These are phyloP conservation scores for Drosophila austrosaltans DNA, from an alignment of 2,888 invertebrate genomes.

Conservation along the genomic window DNA sequence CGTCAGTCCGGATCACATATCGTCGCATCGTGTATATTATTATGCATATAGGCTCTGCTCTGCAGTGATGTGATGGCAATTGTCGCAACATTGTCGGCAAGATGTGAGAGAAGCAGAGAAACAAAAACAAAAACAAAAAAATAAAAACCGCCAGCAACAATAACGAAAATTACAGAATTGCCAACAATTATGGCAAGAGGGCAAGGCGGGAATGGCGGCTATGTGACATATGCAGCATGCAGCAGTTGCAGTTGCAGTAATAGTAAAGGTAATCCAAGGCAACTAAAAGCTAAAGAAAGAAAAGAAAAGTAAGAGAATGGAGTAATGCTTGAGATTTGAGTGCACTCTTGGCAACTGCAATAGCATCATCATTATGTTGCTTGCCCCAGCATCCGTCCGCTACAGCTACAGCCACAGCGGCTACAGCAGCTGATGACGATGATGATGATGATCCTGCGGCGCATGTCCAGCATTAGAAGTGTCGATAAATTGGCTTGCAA, in stretches of 20 bases:
- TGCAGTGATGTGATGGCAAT: constrained; percentile 29
- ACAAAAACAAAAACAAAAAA: constrained; percentile 29
- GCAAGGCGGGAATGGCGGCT: constrained; percentile 9
- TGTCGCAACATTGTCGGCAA: constrained; percentile 57
- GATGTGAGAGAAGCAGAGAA: constrained; percentile 62
- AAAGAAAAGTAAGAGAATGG: constrained; percentile 10
- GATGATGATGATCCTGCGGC: constrained; percentile 52
- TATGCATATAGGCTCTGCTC: constrained; percentile 29
- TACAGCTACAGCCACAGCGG: constrained; percentile 46
- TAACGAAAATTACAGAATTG: constrained; percentile 72
- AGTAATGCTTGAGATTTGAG: constrained; percentile 44
- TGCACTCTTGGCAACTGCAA: constrained; percentile 45
- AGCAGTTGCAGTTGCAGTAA: constrained; percentile 11
- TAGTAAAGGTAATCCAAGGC: constrained; percentile 1
- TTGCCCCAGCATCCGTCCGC: constrained; percentile 1
- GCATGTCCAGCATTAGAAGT: constrained; percentile 69
- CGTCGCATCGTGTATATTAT: constrained; percentile 15
- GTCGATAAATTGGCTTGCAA: constrained; percentile 71
- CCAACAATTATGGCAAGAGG: constrained; percentile 59
- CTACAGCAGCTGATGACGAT: constrained; percentile 26
- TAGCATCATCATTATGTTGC: constrained; percentile 1
- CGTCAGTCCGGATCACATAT: constrained; percentile 8
- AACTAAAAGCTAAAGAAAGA: not conserved
- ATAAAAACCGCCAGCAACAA: constrained; percentile 62
- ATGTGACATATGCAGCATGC: constrained; percentile 41